These are phyloP conservation scores for Phylloscopus trochiloides DNA, from an alignment of 2,113 vertebrate species.

Conservation along the genomic window DNA sequence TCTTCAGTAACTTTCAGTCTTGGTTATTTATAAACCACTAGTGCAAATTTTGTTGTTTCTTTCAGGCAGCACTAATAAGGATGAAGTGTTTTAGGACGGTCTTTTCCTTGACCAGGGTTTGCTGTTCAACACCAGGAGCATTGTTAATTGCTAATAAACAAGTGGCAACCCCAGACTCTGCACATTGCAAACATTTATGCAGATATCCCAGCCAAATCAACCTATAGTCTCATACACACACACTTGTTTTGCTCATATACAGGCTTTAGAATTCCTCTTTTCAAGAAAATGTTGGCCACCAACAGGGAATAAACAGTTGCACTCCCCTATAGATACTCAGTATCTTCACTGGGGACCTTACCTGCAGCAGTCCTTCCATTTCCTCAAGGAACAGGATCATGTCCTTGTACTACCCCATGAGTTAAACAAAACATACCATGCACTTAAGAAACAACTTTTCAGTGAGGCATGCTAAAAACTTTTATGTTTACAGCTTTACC, in stretches of 20 bases:
- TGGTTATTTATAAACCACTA: neutral
- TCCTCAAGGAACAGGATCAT: neutral
- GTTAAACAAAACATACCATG: neutral
- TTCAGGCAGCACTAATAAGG: neutral
- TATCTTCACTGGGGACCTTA: neutral
- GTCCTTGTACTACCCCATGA: neutral
- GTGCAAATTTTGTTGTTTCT: neutral
- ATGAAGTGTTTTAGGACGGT: neutral
- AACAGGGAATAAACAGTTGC: neutral
- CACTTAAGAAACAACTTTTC: neutral
- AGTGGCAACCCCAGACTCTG: neutral
- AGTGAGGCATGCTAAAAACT: neutral
- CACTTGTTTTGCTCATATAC: slow-evolving; percentile 77
- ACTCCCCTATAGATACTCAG: neutral
- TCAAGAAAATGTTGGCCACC: neutral
- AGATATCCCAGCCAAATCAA: neutral
- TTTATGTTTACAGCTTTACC: neutral
- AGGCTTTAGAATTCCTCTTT: slow-evolving; percentile 56
- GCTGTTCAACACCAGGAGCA: slow-evolving; percentile 70
- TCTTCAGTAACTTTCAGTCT: neutral
- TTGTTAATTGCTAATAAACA: slow-evolving; percentile 29
- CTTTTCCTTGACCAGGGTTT: neutral
- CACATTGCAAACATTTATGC: neutral
- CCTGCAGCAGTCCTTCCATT: neutral
- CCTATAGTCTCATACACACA: neutral